Percentiles rank a stretch among this genome's conserved stretches.
Conservation (phyloP, 64 coral and sea anemone species). For the Platygyra sinensis region DNA sequence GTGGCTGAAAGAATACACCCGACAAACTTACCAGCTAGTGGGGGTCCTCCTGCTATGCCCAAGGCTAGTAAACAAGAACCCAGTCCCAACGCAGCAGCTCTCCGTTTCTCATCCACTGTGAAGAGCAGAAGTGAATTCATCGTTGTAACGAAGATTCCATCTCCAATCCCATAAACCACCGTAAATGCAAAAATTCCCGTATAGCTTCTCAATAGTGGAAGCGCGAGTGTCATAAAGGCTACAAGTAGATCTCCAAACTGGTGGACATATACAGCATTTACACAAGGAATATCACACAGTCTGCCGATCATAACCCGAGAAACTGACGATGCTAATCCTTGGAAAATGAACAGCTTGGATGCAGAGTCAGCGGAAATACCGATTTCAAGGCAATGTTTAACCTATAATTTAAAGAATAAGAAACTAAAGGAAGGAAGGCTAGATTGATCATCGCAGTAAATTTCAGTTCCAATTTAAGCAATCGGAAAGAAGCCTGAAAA, state of each 20-base stretch:
- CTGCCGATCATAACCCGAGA: background rate
- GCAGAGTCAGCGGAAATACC: constrained; percentile 24
- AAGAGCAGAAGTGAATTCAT: background rate
- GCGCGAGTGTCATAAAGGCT: background rate
- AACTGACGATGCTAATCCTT: background rate
- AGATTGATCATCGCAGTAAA: too few species aligned
- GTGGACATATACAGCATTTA: constrained; percentile 6
- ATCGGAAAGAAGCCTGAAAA: too few species aligned
- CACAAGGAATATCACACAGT: background rate
- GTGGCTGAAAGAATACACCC: background rate
- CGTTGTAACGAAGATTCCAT: constrained; percentile 19
- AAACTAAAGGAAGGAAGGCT: too few species aligned
- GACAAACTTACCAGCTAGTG: background rate
- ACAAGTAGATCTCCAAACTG: constrained; percentile 8
- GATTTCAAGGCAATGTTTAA: background rate
- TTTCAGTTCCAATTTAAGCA: too few species aligned
- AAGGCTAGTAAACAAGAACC: background rate
- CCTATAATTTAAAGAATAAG: background rate
- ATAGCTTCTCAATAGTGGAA: background rate
- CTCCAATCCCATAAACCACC: background rate
- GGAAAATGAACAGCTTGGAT: constrained; percentile 8
- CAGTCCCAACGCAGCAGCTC: constrained; percentile 1
- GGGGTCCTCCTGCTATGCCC: background rate
- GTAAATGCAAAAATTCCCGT: background rate
- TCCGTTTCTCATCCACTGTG: constrained; percentile 1